Percentiles rank a stretch among this genome's conserved stretches.
Conservation (phyloP, 2,888 invertebrate species). For the Elmis aenea region DNA sequence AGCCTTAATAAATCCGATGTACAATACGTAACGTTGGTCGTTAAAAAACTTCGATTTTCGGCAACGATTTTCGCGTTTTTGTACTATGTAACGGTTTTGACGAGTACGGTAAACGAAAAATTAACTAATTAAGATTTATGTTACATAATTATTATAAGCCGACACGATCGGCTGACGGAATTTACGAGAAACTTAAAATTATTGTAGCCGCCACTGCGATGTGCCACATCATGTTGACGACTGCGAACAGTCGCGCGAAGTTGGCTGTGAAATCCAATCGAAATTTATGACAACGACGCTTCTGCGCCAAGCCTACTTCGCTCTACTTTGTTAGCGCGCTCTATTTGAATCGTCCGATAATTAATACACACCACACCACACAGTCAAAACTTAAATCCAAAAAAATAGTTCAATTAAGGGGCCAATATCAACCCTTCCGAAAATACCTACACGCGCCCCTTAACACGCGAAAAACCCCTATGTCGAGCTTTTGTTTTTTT, state of each 20-base stretch:
- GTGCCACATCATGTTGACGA: conserved; percentile 51
- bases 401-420: too few relatives aligned
- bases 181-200: conserved; percentile 45
- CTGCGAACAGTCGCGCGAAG: conserved; percentile 37
- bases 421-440: too few relatives aligned
- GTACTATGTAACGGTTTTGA: conserved; percentile 44
- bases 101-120: conserved; percentile 41
- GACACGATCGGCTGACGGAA: conserved; percentile 42
- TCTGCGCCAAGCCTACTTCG: conserved; percentile 18
- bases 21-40: conserved; percentile 35
- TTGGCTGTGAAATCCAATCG: conserved; percentile 27
- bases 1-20: conserved; percentile 35
- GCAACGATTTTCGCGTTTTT: conserved; percentile 44
- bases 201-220: conserved; percentile 46
- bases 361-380: too few relatives aligned
- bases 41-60: conserved; percentile 41
- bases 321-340: conserved; percentile 23
- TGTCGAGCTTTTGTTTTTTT: too few relatives aligned
- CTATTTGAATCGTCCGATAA: conserved; percentile 32
- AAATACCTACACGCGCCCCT: too few relatives aligned
- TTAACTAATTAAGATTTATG: conserved; percentile 40
- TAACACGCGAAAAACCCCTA: too few relatives aligned
- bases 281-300: conserved; percentile 5
- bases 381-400: too few relatives aligned
- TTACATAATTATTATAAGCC: conserved; percentile 46